Percentiles rank a stretch among this genome's conserved stretches.
Conservation (phyloP, 2,797 vertebrate species). For the Brachyrhaphis roseni region DNA sequence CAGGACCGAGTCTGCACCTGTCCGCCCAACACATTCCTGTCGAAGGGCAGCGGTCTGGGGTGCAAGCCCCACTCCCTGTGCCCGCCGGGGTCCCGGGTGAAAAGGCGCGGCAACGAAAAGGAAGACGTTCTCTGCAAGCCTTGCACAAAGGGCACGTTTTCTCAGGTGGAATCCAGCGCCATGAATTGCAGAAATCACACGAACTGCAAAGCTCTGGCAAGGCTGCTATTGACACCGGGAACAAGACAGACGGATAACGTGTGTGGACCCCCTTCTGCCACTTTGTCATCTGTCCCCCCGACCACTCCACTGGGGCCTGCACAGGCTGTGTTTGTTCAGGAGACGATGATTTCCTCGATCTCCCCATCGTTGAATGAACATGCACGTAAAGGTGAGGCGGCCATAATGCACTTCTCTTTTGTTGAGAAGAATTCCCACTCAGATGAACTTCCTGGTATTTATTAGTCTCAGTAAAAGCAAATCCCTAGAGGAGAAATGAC, state of each 20-base stretch:
- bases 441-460: background rate
- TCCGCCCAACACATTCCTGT: constrained; percentile 82
- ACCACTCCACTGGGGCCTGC: constrained; percentile 22
- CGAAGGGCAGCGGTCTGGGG: constrained; percentile 36
- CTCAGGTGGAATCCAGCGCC: constrained; percentile 84
- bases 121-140: constrained; percentile 90
- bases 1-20: constrained; percentile 90
- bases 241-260: constrained; percentile 87
- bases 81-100: constrained; percentile 87
- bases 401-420: background rate
- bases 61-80: constrained; percentile 86
- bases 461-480: background rate
- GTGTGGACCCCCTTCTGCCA: constrained; percentile 78
- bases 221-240: constrained; percentile 83
- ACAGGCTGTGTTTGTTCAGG: constrained; percentile 30
- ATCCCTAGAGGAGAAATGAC: background rate
- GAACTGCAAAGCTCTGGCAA: constrained; percentile 86
- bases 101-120: constrained; percentile 86
- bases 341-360: constrained; percentile 38
- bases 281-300: constrained; percentile 43
- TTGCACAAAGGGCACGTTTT: constrained; percentile 90
- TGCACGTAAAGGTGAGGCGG: constrained; percentile 67
- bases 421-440: background rate
- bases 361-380: constrained; percentile 29
- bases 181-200: constrained; percentile 87